Conservation (phyloP, 2,113 vertebrate species). For the Heterochromis multidens region DNA sequence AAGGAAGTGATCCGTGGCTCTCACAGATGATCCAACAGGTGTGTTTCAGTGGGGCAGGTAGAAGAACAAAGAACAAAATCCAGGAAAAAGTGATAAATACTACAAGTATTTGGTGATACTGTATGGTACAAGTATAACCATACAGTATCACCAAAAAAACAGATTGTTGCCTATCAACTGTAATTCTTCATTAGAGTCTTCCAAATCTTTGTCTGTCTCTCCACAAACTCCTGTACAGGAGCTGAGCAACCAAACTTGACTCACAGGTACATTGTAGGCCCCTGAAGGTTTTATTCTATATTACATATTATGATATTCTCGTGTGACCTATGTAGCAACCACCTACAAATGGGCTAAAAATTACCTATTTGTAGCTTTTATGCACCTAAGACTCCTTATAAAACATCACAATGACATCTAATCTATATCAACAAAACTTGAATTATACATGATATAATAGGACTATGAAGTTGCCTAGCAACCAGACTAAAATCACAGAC, state of each 20-base stretch:
- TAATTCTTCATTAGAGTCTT: neutral
- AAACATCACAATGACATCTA: neutral
- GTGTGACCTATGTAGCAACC: neutral
- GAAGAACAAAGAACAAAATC: neutral
- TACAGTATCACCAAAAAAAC: neutral
- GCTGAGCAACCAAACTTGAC: neutral
- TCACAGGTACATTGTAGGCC: neutral
- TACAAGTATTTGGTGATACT: too few relatives aligned
- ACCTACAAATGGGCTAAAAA: neutral
- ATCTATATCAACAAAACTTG: neutral
- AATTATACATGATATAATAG: neutral
- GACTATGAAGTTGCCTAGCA: neutral
- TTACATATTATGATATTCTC: neutral
- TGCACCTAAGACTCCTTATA: neutral
- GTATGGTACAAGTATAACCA: neutral
- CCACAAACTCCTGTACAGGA: neutral
- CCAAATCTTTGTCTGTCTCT: neutral
- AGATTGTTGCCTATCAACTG: neutral
- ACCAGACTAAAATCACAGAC: neutral
- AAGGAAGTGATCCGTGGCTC: neutral
- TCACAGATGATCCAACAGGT: neutral
- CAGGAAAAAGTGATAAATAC: neutral
- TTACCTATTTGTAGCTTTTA: neutral
- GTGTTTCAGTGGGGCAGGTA: neutral
- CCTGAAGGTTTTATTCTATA: neutral